phyloP scores from a whole-genome alignment of 2,113 vertebrate genomes.

The Rhinopomastus cyanomelas region DNA sequence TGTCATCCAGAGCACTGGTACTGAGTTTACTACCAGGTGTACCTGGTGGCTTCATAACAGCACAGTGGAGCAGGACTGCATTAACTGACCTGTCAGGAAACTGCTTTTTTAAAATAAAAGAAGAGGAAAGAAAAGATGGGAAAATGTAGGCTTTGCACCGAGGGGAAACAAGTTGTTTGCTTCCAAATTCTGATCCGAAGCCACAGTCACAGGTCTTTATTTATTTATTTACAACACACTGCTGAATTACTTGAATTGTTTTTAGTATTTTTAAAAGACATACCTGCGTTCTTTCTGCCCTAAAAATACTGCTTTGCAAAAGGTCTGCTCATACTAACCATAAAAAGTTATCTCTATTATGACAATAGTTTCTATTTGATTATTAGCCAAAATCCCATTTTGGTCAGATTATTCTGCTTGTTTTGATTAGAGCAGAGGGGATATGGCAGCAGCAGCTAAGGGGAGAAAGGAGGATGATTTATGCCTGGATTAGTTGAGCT shows the following conservation, averaged over 20 bases:
- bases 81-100: background rate
- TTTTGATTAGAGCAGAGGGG: background rate
- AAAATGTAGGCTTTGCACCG: background rate
- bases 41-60: background rate
- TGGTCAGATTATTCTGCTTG: background rate
- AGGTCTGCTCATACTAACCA: background rate
- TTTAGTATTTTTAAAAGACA: background rate
- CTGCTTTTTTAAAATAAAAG: background rate
- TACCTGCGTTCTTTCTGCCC: background rate
- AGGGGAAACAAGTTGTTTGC: background rate
- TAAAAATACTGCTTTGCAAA: background rate
- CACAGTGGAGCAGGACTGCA: background rate
- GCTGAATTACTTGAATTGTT: background rate
- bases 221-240: background rate
- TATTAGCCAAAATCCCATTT: background rate
- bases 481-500: background rate
- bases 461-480: background rate
- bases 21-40: background rate
- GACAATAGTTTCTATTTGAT: background rate
- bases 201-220: background rate
- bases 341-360: background rate
- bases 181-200: background rate
- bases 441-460: background rate
- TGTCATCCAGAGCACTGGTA: background rate
- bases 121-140: background rate